Evolutionary conservation across 2,113 vertebrate genomes (phyloP), one percentile per base, ranked within the genome.

Genomic region (Nothobranchius kuhntae): DNA sequence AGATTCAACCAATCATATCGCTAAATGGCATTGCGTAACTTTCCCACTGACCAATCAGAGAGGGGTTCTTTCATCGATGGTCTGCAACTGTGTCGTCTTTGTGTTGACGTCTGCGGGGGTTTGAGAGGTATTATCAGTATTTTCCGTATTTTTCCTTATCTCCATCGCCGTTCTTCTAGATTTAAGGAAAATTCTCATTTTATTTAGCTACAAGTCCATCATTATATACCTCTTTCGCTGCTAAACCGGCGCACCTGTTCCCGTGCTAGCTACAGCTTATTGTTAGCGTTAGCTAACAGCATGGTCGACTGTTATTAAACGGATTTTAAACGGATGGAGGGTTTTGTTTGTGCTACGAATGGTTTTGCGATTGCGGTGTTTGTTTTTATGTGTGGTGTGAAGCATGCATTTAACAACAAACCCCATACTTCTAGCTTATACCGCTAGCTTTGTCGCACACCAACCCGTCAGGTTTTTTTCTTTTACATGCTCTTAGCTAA

Each of bases 61-160:
- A 54, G 6, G 36, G 71, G 57, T 61, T 65, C 57, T 52, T 53
- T 65, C 73, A 74, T 58, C 58, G 58, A 35, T 24, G 70, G 4
- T 17, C 66, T 72, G 54, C 48, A 46, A 55, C 76, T 60, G 57
- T 65, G 51, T 52, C 69, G 83, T 89, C 91, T 93, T 93, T 93
- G 91, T 92, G 87, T 89, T 89, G 80, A 87, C 86, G 82, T 85
- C 72, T 74, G 66, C 73, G 79, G 84, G 72, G 87, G 79, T 65
- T 50, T 74, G 61, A 80, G 74, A 89, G 91, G 91, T 92, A 91
- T 67, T 60, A 15, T 53, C 35, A 4, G 60, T 52, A 44, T 40
- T 35, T 63, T 54, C 65, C 30, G 57, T 48, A 1, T 5, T n/a
- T 9, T 1, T 1, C 0, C 1, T 0, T 17, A 42, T 57, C 10